A percentile compares a stretch with the other conserved stretches of the same genome.
These are phyloP conservation scores for Notothenia coriiceps DNA, from an alignment of 2,113 vertebrate species.

Conservation along the genomic window DNA sequence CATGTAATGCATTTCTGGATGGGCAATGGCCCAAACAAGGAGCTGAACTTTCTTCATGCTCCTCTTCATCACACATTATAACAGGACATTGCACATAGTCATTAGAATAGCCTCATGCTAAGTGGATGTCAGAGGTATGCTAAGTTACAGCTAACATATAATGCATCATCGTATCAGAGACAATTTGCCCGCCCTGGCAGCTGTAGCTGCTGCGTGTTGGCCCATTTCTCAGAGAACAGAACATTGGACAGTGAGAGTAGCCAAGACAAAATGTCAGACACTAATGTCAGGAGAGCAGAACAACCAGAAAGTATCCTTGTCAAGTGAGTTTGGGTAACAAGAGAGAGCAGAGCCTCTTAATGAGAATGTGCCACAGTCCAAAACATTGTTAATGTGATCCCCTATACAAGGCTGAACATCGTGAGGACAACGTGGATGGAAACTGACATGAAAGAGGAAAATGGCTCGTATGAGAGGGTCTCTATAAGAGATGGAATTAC, in stretches of 20 bases:
- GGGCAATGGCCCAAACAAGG: slow-evolving; percentile 15
- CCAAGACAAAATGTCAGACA: slow-evolving; percentile 22
- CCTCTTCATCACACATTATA: slow-evolving; percentile 40
- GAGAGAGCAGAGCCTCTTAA: slow-evolving; percentile 44
- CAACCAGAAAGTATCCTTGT: slow-evolving; percentile 43
- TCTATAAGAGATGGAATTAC: slow-evolving; percentile 26
- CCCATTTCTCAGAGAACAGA: slow-evolving; percentile 48
- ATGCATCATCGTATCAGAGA: slow-evolving; percentile 45
- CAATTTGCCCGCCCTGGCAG: slow-evolving; percentile 13
- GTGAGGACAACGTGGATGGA: slow-evolving; percentile 42
- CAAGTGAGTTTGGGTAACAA: slow-evolving; percentile 50
- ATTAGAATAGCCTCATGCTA: slow-evolving; percentile 21
- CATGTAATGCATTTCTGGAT: background rate
- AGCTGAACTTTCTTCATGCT: slow-evolving; percentile 37
- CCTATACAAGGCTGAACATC: slow-evolving; percentile 13
- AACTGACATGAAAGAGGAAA: slow-evolving; percentile 51
- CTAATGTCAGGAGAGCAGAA: slow-evolving; percentile 34
- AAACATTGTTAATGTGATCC: slow-evolving; percentile 33
- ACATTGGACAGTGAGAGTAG: slow-evolving; percentile 30
- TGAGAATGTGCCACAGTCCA: slow-evolving; percentile 35
- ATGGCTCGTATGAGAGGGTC: slow-evolving; percentile 36
- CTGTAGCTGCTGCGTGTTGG: slow-evolving; percentile 19
- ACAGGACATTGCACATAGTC: slow-evolving; percentile 40
- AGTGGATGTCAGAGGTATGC: slow-evolving; percentile 43
- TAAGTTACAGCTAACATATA: slow-evolving; percentile 42